These are phyloP conservation scores for Drosophila recens DNA, from an alignment of 2,888 invertebrate species.

Conservation along the genomic window DNA sequence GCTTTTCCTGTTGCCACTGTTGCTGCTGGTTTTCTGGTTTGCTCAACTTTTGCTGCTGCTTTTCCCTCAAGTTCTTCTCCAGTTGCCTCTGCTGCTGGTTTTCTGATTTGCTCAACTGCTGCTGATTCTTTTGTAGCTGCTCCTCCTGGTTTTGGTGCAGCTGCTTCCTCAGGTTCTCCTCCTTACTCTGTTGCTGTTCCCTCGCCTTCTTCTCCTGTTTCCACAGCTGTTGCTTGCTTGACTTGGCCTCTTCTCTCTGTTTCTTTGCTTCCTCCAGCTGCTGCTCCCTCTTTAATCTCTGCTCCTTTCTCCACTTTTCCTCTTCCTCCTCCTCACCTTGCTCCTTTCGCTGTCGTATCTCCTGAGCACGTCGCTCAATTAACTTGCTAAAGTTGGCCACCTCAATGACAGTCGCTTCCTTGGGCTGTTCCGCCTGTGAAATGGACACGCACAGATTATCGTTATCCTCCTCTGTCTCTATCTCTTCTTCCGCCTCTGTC, in stretches of 20 bases:
- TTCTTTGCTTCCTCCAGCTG: neutral
- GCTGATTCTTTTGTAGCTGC: no score
- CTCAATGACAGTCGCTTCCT: conserved; percentile 82
- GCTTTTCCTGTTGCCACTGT: neutral
- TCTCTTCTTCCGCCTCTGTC: neutral
- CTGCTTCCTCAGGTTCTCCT: neutral
- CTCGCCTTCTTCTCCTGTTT: neutral
- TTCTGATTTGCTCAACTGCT: no score
- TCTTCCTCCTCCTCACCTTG: conserved; percentile 8
- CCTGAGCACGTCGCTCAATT: conserved; percentile 81
- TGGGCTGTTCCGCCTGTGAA: conserved; percentile 70
- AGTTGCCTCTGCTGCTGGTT: no score
- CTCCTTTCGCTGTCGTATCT: conserved; percentile 65
- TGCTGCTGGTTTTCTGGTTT: no score
- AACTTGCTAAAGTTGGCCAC: conserved; percentile 81
- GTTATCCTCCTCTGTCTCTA: conserved; percentile 37
- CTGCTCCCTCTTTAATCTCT: neutral
- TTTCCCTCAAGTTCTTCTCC: neutral
- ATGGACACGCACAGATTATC: conserved; percentile 43
- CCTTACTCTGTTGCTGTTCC: neutral
- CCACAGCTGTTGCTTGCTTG: neutral
- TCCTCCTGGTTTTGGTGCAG: no score
- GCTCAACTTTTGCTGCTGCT: no score
- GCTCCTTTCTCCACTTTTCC: conserved; percentile 1
- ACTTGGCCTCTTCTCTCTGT: neutral